Base-by-base conservation (phyloP, 2,797 vertebrate genomes). In the Gallinago stenura region DNA sequence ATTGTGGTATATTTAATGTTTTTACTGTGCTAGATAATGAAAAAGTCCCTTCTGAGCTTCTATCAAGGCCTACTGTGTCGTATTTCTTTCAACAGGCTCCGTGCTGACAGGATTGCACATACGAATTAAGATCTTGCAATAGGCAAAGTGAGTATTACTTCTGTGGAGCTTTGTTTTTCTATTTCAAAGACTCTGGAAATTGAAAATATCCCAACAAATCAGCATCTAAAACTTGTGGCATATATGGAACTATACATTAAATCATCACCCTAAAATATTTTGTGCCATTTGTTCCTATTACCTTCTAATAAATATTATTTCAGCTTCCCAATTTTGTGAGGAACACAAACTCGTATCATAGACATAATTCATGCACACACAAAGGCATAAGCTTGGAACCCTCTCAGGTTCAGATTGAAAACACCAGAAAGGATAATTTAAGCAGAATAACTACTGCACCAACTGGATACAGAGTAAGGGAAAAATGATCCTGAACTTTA, bases 341-440 rank as follows among this genome's bases (percentile, higher is more conserved):
- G 60, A 89, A 83, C 90, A 54, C 31, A 77, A 91, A 75, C 37
- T 43, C 18, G 86, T 76, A 33, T 35, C n/a, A 37, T 39, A 69
- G 62, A 70, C 12, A 50, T 75, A 89, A 78, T 84, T 88, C 54
- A 80, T 54, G 24, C 33, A 80, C 25, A 46, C 28, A 43, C 2
- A 62, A 56, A 94, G 70, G 45, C 16, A 90, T 93, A 95, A 93
- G 1, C 53, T 76, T 20, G 58, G 39, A 80, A 65, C 61, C 61
- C 62, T 93, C 50, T 87, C 57, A 90, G 51, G 57, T 41, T 94
- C 58, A 90, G 86, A 94, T 91, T 95, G 78, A 92, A 90, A 93
- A 51, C 60, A 89, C 30, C 9, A 86, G 79, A 95, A 89, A 92
- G n/a, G 35, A 81, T 76, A 96, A 95, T 90, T 92, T 91, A 80